Conservation (phyloP, 2,797 vertebrate species). For the Periparus ater region DNA sequence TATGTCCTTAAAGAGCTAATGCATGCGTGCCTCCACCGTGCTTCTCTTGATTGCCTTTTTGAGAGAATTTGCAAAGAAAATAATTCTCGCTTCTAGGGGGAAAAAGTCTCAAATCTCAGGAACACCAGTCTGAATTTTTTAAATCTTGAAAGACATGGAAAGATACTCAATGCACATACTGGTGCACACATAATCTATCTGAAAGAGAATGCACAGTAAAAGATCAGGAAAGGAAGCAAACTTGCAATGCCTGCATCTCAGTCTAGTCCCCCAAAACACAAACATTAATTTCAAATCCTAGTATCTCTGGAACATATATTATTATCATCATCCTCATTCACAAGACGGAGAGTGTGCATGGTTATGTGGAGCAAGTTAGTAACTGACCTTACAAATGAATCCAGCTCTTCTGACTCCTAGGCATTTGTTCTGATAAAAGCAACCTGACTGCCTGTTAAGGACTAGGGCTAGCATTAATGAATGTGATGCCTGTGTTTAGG, state of each 20-base stretch:
- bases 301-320: not conserved
- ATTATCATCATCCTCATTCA: not conserved
- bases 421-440: slow-evolving; percentile 3
- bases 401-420: not conserved
- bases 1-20: slow-evolving; percentile 27
- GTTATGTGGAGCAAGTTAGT: not conserved
- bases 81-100: not conserved
- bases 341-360: not conserved
- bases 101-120: not conserved
- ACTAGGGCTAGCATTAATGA: not conserved
- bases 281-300: not conserved
- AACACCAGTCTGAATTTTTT: not conserved
- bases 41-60: not conserved
- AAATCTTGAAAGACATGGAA: not conserved
- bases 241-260: not conserved
- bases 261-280: not conserved
- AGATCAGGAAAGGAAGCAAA: not conserved
- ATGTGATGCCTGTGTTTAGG: not conserved
- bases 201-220: not conserved
- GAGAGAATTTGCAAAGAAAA: slow-evolving; percentile 37
- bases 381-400: not conserved
- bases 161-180: not conserved
- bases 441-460: not conserved
- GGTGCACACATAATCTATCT: not conserved
- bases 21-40: not conserved